Evolutionary conservation across 2,888 invertebrate species (phyloP), one percentile per base, ranked within the genome.

Genomic region (Microctonus brassicae): DNA sequence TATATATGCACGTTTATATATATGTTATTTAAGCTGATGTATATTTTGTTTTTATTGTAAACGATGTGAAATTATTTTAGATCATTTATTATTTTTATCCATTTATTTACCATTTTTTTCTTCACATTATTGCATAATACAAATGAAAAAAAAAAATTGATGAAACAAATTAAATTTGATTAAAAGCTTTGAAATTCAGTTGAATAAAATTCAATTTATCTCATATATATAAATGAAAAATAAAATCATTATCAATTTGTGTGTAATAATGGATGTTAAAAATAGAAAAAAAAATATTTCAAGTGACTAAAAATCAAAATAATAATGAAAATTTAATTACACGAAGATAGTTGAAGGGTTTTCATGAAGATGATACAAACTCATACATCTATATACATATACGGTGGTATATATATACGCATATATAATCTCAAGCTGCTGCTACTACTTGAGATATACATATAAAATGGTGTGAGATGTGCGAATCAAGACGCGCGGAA

Each of bases 401-500:
- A n/a, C n/a, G n/a, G n/a, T n/a, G n/a, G n/a, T 36, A 36, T 36
- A 9, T 36, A 36, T 36, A 9, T 9, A 11, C 11, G 36, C 11
- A 36, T 36, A 47, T 47, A 47, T 47, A 47, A 53, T 24, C 39
- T 39, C 4, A 39, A 53, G 52, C 52, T 53, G 10, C 52, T 7
- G 2, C 22, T 9, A 10, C 26, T n/a, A n/a, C n/a, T n/a, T n/a
- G n/a, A n/a, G n/a, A n/a, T n/a, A n/a, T n/a, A n/a, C n/a, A n/a
- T n/a, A n/a, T 10, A 57, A 57, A 22, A 57, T n/a, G 2, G 26
- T 57, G 24, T 13, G 7, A 57, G 33, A 33, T 20, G 29, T 13
- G 62, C 22, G 36, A 69, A 69, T 69, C 69, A 70, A 70, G 73
- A n/a, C n/a, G 53, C 52, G 53, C 55, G 34, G 5, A 34, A 53